Percentiles rank a stretch among this genome's conserved stretches.
Evolutionary conservation across 2,113 vertebrate species (phyloP).

Genomic region (Cathartes aura): DNA sequence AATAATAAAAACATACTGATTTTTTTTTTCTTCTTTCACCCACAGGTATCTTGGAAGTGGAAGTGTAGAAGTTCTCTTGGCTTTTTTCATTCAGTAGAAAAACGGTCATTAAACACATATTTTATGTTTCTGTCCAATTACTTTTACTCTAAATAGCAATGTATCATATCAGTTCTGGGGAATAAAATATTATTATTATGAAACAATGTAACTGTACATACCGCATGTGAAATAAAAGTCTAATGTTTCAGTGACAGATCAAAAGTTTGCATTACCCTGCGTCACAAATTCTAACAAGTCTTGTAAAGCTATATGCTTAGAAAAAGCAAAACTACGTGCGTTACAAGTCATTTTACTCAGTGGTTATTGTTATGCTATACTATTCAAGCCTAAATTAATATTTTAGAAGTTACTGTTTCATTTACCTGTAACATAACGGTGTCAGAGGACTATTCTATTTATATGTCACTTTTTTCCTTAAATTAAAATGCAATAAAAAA

Average conservation of each 20-base stretch:
- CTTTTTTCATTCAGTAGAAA: not conserved
- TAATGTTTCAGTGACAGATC: not conserved
- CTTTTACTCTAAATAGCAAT: not conserved
- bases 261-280: not conserved
- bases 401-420: not conserved
- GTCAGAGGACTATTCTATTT: not conserved
- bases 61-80: not conserved
- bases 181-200: not conserved
- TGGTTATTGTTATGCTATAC: not conserved
- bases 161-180: not conserved
- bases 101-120: not conserved
- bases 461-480: not conserved
- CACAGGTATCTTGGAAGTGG: not conserved
- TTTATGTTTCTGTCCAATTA: not conserved
- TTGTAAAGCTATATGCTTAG: not conserved
- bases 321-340: not conserved
- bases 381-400: not conserved
- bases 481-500: not conserved
- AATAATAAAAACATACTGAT: not conserved
- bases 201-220: not conserved
- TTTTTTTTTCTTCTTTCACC: not conserved
- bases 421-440: not conserved
- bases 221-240: not conserved
- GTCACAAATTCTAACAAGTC: not conserved
- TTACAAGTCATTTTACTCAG: not conserved